Percentiles rank a stretch among this genome's conserved stretches.
Conservation (phyloP, 64 coral and sea anemone genomes). For the Montipora efflorescens region DNA sequence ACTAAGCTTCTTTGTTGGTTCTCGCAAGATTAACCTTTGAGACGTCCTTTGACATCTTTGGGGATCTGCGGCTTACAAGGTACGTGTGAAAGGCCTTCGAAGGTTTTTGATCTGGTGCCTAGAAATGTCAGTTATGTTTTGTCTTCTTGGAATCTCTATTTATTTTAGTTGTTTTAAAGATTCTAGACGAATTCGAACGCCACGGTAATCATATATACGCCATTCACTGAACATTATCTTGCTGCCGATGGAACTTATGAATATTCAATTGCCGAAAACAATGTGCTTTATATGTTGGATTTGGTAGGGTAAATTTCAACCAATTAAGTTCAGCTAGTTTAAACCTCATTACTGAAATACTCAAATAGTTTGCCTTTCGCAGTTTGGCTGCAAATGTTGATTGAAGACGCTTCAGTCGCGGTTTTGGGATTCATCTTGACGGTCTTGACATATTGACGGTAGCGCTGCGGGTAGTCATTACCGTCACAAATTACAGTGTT, state of each 20-base stretch:
- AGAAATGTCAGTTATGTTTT: conserved; percentile 6
- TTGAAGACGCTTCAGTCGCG: not conserved
- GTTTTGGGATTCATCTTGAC: not conserved
- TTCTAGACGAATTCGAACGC: conserved; percentile 1
- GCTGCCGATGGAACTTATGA: not conserved
- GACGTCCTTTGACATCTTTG: conserved; percentile 17
- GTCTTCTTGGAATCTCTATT: conserved; percentile 2
- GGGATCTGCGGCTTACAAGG: conserved; percentile 28
- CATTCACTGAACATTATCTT: not conserved
- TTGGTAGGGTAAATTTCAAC: not conserved
- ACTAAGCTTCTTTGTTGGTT: not conserved
- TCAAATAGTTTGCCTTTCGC: not conserved
- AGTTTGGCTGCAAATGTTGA: conserved; percentile 1
- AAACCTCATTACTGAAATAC: not conserved
- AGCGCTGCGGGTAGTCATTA: not conserved
- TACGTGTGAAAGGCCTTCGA: conserved; percentile 26
- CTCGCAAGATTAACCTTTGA: conserved; percentile 12
- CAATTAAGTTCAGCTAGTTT: not conserved
- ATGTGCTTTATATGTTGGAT: conserved; percentile 1
- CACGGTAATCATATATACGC: conserved; percentile 1
- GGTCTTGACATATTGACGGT: not conserved
- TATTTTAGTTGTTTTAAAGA: not conserved
- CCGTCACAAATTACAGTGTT: conserved; percentile 1
- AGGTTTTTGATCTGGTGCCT: conserved; percentile 8
- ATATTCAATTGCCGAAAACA: not conserved